A percentile compares a stretch with the other conserved stretches of the same genome.
Conservation (phyloP, 2,797 vertebrate species). For the Tolypeutes matacus region DNA sequence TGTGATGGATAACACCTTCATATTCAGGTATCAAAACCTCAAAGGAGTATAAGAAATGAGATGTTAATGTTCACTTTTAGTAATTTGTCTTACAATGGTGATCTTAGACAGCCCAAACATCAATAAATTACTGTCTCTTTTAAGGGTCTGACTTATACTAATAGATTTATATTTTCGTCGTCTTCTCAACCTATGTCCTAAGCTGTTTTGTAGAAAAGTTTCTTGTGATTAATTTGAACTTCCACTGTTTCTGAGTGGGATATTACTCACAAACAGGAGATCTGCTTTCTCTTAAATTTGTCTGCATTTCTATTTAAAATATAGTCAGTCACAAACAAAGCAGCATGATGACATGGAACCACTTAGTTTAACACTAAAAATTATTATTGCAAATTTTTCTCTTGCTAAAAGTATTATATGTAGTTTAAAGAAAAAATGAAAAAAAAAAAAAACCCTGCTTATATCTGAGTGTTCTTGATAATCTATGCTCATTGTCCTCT, state of each 20-base stretch:
- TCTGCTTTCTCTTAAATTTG: slow-evolving; percentile 75
- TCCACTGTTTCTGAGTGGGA: slow-evolving; percentile 82
- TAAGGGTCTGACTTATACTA: slow-evolving; percentile 77
- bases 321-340: slow-evolving; percentile 71
- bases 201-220: slow-evolving; percentile 73
- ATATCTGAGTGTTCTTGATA: slow-evolving; percentile 15
- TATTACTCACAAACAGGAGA: slow-evolving; percentile 78
- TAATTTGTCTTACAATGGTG: slow-evolving; percentile 66
- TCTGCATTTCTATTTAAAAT: slow-evolving; percentile 77
- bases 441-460: slow-evolving; percentile 25
- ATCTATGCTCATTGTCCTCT: slow-evolving; percentile 46
- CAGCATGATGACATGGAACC: slow-evolving; percentile 70
- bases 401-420: slow-evolving; percentile 53
- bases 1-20: slow-evolving; percentile 63
- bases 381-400: slow-evolving; percentile 64
- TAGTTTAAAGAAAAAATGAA: not conserved
- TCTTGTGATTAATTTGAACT: slow-evolving; percentile 79
- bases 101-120: slow-evolving; percentile 64
- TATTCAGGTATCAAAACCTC: slow-evolving; percentile 43
- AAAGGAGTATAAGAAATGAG: slow-evolving; percentile 62
- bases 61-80: slow-evolving; percentile 70
- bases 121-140: slow-evolving; percentile 80
- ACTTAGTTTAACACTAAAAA: slow-evolving; percentile 78
- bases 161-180: slow-evolving; percentile 78
- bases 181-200: slow-evolving; percentile 64